phyloP scores from a whole-genome alignment of 2,113 vertebrate genomes.

The Prietella phreatophila region DNA sequence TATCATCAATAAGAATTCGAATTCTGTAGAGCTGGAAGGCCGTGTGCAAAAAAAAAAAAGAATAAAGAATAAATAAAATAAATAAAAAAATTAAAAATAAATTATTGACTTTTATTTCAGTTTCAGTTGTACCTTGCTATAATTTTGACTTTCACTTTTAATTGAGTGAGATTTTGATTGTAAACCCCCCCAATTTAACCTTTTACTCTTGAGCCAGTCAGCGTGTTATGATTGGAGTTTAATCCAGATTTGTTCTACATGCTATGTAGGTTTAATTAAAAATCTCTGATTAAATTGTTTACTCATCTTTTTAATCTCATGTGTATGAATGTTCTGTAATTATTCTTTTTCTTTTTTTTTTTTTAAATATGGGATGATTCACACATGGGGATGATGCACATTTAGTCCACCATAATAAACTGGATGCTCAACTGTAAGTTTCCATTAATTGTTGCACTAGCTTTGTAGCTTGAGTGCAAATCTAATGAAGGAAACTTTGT shows the following conservation, averaged over 20 bases:
- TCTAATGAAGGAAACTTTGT: not conserved
- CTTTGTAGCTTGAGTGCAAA: not conserved
- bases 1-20: too few relatives aligned
- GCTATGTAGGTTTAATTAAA: not conserved
- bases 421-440: not conserved
- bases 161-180: not conserved
- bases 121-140: not conserved
- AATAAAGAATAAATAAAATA: too few relatives aligned
- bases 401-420: not conserved
- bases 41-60: too few relatives aligned
- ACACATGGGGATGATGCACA: not conserved
- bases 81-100: too few relatives aligned
- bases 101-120: too few relatives aligned
- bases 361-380: not conserved
- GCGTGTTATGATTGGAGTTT: not conserved
- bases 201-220: not conserved
- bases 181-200: not conserved
- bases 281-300: constrained; percentile 25
- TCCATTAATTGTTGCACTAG: not conserved
- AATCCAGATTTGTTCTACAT: constrained; percentile 5
- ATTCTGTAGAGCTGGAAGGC: too few relatives aligned
- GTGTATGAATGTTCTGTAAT: not conserved
- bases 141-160: not conserved
- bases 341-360: too few relatives aligned
- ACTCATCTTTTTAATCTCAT: constrained; percentile 2